Base-by-base conservation (phyloP, 2,113 vertebrate species). In the Menidia beryllina region DNA sequence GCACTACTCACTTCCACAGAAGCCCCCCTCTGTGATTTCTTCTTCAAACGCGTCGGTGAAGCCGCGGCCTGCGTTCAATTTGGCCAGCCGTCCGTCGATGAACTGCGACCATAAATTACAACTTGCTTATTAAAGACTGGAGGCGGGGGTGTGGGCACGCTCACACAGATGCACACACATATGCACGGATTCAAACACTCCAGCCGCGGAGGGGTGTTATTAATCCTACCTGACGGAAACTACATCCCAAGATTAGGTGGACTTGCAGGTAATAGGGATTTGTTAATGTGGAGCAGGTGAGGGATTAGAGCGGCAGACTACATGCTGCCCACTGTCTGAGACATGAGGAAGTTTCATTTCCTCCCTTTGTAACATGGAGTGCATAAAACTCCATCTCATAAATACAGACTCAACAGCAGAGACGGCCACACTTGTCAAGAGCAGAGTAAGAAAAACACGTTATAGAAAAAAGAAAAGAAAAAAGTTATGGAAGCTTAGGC, bases 1-100 rank as follows among this genome's bases (percentile, higher is more conserved):
- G 86, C 74, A 56, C 76, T 83, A 94, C 89, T 91, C 94, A 98
- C 96, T 96, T 95, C 95, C 95, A 93, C 93, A 95, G 90, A 97
- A 99, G 86, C 95, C 96, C 77, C 97, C 96, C 57, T 96, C 93
- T 77, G 96, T 98, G 91, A 98, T 98, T 93, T 99, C 98, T 80
- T 99, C 96, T 92, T 99, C 98, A 93, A 98, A 99, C 82, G 92
- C 72, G 86, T 98, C 98, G 5, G 94, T 96, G 92, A 98, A 98
- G 69, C 96, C 97, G 41, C 92, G 96, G 91, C 97, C 98, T 86
- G 95, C 90, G 75, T 98, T 99, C 90, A 99, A 92, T 91, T 98
- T 99, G 89, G 95, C 95, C 79, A 99, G 94, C 13, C 98, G 96
- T 88, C 96, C 95, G 79, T 98, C 98, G 87, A 99, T 98, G 92